Percentiles rank a stretch among this genome's conserved stretches.
phyloP scores from a whole-genome alignment of 2,797 vertebrate genomes.

The Loriculus beryllinus region DNA sequence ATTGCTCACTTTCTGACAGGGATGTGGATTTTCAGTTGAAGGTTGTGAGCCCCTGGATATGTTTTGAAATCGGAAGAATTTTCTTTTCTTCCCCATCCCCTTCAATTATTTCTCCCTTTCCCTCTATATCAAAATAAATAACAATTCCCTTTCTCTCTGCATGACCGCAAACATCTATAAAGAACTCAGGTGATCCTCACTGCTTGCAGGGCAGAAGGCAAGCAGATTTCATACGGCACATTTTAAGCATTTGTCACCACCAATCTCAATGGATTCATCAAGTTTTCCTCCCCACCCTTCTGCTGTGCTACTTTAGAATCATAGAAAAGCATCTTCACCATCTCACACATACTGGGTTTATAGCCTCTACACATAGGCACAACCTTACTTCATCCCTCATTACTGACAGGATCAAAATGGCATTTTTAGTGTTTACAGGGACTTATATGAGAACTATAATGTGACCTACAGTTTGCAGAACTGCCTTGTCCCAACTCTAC shows the following conservation, averaged over 20 bases:
- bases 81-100: neutral
- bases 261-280: neutral
- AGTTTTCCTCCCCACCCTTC: neutral
- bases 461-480: conserved; percentile 16
- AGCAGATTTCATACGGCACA: conserved; percentile 8
- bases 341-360: neutral
- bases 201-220: conserved; percentile 31
- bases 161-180: neutral
- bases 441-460: neutral
- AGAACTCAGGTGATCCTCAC: conserved; percentile 57
- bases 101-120: neutral
- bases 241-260: neutral
- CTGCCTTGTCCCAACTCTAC: conserved; percentile 58
- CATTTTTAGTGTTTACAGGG: conserved; percentile 34
- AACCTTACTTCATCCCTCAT: neutral
- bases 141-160: neutral
- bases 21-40: neutral
- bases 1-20: neutral
- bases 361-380: neutral
- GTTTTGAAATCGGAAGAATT: neutral
- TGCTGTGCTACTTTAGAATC: neutral
- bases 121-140: neutral
- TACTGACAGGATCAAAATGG: conserved; percentile 12
- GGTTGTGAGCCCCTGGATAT: neutral
- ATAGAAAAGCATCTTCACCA: neutral